Base-by-base conservation (phyloP, 2,113 vertebrate species). In the Numenius arquata region DNA sequence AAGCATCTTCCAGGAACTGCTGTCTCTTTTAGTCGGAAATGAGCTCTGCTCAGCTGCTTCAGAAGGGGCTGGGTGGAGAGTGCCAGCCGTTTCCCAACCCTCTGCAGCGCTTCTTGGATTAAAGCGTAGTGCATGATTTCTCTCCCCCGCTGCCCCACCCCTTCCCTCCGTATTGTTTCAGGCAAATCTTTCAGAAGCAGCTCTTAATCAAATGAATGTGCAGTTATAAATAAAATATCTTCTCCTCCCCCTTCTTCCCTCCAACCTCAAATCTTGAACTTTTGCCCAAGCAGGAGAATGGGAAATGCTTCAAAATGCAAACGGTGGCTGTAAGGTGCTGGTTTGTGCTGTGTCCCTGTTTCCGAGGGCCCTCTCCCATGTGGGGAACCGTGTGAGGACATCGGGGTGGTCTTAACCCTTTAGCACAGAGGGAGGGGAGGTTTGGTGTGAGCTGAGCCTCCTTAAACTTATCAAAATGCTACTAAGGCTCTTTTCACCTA, bases 121-220 rank as follows among this genome's bases (percentile, higher is more conserved):
- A 36, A 66, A 52, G 17, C 2, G 8, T 15, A 45, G 12, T 6
- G 41, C 41, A 2, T 5, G 67, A 70, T 47, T 85, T 30, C 93
- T 80, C 27, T 55, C 48, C 77, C 62, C 29, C 1, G 2, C 74
- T 74, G n/a, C 55, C 73, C 59, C 70, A 80, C 61, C 56, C 75
- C 83, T 96, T 95, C 74, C 85, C 93, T 89, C 66, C 2, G 0
- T 14, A 61, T 65, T 66, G 71, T 91, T 77, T 62, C 83, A 91
- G 78, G 90, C 86, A 81, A 82, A 89, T 66, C 73, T 95, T 77
- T 67, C 63, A 58, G 71, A 63, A 85, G 50, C 32, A 36, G 90
- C 86, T 89, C 76, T 96, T 91, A 94, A 95, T 95, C 95, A 96
- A 91, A 84, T 25, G 67, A 92, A 88, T n/a, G 90, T 82, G 84